These are phyloP conservation scores for Neomicropteryx cornuta DNA, from an alignment of 1,140 invertebrate genomes.

Conservation along the genomic window DNA sequence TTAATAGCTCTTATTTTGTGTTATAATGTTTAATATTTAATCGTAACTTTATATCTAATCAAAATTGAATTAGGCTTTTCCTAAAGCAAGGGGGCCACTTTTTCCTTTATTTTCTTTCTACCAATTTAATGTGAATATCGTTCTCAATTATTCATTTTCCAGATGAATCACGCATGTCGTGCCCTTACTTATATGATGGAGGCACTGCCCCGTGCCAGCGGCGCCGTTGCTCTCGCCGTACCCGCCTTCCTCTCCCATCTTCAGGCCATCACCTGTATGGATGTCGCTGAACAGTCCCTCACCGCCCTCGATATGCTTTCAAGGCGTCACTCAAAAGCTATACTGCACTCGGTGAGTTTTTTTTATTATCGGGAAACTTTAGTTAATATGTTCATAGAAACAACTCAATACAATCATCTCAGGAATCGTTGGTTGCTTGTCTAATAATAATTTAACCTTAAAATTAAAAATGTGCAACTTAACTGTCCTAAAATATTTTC, in stretches of 20 bases:
- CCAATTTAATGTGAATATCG: too few species aligned
- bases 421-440: too few species aligned
- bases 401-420: too few species aligned
- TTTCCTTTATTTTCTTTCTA: too few species aligned
- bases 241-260: conserved; percentile 93
- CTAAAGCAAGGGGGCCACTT: too few species aligned
- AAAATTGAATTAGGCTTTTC: too few species aligned
- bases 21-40: too few species aligned
- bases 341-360: conserved; percentile 75
- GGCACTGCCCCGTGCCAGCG: conserved; percentile 89
- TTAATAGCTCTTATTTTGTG: too few species aligned
- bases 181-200: conserved; percentile 99
- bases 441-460: too few species aligned
- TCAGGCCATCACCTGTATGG: conserved; percentile 98
- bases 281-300: conserved; percentile 94
- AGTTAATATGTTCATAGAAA: background rate
- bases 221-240: conserved; percentile 93
- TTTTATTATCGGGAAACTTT: background rate
- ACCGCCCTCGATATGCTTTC: conserved; percentile 96
- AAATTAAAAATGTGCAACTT: too few species aligned
- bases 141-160: conserved; percentile 19
- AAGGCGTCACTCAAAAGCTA: conserved; percentile 90
- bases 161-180: conserved; percentile 98
- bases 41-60: too few species aligned
- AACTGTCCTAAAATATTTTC: conserved; percentile 5